Conservation (phyloP, 2,797 vertebrate species). For the Coluber constrictor region DNA sequence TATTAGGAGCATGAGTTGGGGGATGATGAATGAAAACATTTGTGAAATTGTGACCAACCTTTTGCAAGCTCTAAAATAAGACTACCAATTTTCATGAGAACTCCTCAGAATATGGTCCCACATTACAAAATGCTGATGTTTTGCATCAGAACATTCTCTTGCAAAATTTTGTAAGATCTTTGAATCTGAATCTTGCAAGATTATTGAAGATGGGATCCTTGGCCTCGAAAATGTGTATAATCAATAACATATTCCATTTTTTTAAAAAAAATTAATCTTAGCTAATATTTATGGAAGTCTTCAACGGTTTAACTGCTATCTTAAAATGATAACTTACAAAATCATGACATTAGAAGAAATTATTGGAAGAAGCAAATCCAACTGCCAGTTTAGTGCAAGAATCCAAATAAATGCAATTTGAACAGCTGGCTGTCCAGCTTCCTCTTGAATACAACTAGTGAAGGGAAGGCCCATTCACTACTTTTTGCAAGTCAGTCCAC, state of each 20-base stretch:
- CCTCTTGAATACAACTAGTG: neutral
- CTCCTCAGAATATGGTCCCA: neutral
- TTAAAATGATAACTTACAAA: neutral
- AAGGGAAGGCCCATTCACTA: neutral
- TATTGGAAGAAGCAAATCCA: neutral
- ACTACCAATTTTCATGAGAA: neutral
- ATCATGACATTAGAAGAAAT: neutral
- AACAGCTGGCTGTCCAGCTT: neutral
- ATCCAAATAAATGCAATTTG: neutral
- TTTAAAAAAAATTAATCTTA: neutral
- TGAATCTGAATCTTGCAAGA: neutral
- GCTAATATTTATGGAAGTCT: neutral
- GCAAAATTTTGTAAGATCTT: neutral
- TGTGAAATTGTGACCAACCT: neutral
- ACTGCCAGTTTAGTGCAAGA: neutral
- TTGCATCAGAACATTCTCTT: neutral
- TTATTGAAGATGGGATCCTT: neutral
- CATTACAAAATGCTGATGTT: neutral
- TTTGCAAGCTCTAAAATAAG: neutral
- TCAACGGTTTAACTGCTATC: neutral
- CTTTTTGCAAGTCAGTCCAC: neutral
- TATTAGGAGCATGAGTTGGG: neutral
- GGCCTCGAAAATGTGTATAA: neutral
- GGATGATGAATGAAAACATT: neutral
- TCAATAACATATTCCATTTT: neutral